Evolutionary conservation across 2,113 vertebrate species (phyloP).

Genomic region (Macaca mulatta): DNA sequence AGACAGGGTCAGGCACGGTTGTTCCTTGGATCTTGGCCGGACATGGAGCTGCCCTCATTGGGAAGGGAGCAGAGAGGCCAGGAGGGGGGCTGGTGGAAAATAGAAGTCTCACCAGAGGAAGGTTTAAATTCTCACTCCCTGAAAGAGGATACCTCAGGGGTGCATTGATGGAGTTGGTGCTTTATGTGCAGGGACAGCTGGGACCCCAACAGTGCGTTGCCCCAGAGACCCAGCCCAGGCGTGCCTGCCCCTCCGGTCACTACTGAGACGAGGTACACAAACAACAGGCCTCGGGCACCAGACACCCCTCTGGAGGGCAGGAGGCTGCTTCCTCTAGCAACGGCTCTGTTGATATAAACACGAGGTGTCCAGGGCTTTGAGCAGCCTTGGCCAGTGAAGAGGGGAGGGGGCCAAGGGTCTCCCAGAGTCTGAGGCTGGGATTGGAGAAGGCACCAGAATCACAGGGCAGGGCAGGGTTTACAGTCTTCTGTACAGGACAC

Average conservation of each 20-base stretch:
- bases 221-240: slow-evolving; percentile 76
- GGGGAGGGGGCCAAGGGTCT: neutral
- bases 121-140: slow-evolving; percentile 75
- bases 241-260: slow-evolving; percentile 77
- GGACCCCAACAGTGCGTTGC: slow-evolving; percentile 81
- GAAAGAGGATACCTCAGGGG: slow-evolving; percentile 80
- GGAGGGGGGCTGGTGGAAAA: neutral
- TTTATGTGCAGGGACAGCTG: slow-evolving; percentile 85
- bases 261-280: slow-evolving; percentile 77
- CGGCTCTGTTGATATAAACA: slow-evolving; percentile 70
- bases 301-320: slow-evolving; percentile 23
- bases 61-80: slow-evolving; percentile 15
- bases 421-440: neutral
- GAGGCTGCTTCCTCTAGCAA: neutral
- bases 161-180: slow-evolving; percentile 60
- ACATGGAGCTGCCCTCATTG: neutral
- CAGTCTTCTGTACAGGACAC: neutral
- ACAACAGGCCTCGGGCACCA: neutral
- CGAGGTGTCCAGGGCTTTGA: neutral
- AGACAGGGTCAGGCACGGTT: neutral
- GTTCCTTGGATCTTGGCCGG: neutral
- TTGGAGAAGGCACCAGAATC: neutral
- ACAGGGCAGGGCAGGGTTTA: neutral
- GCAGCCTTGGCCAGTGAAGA: neutral
- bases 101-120: slow-evolving; percentile 68